Evolutionary conservation across 2,888 invertebrate genomes (phyloP).

Genomic region (Electrophaes corylata): DNA sequence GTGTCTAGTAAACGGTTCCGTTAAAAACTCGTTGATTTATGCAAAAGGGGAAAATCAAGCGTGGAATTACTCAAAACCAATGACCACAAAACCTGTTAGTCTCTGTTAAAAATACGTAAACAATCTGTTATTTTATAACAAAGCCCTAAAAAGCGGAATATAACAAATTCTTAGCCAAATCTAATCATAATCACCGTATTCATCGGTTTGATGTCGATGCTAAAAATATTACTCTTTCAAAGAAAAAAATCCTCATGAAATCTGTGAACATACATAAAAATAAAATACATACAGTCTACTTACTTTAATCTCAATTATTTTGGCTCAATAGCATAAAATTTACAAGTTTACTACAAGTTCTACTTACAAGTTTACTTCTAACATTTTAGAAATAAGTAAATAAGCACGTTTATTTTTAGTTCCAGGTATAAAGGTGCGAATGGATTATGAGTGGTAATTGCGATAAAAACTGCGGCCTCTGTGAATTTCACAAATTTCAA

Average conservation of each 20-base stretch:
- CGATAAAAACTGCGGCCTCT: constrained; percentile 23
- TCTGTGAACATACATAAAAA: too few relatives aligned
- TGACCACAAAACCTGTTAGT: background rate
- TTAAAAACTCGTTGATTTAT: constrained; percentile 9
- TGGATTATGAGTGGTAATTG: constrained; percentile 26
- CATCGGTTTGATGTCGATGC: too few relatives aligned
- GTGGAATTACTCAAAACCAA: constrained; percentile 16
- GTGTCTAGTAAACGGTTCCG: background rate
- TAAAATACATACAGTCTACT: too few relatives aligned
- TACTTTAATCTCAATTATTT: too few relatives aligned
- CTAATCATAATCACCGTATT: too few relatives aligned
- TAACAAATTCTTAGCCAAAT: too few relatives aligned
- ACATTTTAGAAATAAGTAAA: background rate
- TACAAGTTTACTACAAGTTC: too few relatives aligned
- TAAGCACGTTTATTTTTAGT: constrained; percentile 15
- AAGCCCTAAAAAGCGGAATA: too few relatives aligned
- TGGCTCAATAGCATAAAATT: too few relatives aligned
- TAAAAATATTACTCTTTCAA: too few relatives aligned
- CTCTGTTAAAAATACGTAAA: background rate
- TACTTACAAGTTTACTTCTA: background rate
- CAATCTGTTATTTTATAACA: too few relatives aligned
- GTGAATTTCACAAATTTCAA: constrained; percentile 20
- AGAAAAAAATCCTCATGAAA: too few relatives aligned
- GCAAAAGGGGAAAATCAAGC: constrained; percentile 12
- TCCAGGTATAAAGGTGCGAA: constrained; percentile 18